Percentiles rank a stretch among this genome's conserved stretches.
Evolutionary conservation across 1,140 invertebrate genomes (phyloP).

Genomic region (Drosophila pachea): DNA sequence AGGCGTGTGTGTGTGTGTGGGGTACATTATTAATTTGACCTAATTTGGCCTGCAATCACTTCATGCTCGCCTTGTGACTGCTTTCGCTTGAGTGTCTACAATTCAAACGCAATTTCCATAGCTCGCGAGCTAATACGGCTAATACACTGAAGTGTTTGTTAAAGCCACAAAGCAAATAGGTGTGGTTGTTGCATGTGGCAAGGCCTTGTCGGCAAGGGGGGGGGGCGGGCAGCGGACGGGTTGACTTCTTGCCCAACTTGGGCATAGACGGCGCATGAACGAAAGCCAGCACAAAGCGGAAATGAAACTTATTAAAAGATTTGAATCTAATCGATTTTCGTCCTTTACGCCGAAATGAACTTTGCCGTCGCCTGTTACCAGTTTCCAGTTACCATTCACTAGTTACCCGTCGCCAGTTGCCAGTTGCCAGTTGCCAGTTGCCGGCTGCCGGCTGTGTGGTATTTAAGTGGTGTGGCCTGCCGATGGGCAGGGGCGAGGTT

Average conservation of each 20-base stretch:
- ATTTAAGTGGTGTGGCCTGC: conserved; percentile 50
- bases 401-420: no score
- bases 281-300: conserved; percentile 74
- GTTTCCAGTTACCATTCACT: conserved; percentile 8
- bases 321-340: conserved; percentile 78
- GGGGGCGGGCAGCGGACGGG: conserved; percentile 2
- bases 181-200: conserved; percentile 28
- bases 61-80: conserved; percentile 49
- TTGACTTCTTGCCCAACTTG: conserved; percentile 5
- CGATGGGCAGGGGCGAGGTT: conserved; percentile 8
- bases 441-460: conserved; percentile 27
- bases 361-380: conserved; percentile 49
- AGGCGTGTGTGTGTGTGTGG: conserved; percentile 5
- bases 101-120: conserved; percentile 70
- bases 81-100: conserved; percentile 42
- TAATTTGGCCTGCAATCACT: conserved; percentile 68
- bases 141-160: conserved; percentile 47
- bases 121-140: conserved; percentile 61
- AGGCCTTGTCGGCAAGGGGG: background rate
- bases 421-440: conserved; percentile 12
- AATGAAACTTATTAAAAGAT: conserved; percentile 79
- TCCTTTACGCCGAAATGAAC: conserved; percentile 73
- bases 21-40: conserved; percentile 57
- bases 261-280: conserved; percentile 54
- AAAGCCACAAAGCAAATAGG: conserved; percentile 62